Evolutionary conservation across 2,888 invertebrate genomes (phyloP).

Genomic region (Chrysolina oricalcia): DNA sequence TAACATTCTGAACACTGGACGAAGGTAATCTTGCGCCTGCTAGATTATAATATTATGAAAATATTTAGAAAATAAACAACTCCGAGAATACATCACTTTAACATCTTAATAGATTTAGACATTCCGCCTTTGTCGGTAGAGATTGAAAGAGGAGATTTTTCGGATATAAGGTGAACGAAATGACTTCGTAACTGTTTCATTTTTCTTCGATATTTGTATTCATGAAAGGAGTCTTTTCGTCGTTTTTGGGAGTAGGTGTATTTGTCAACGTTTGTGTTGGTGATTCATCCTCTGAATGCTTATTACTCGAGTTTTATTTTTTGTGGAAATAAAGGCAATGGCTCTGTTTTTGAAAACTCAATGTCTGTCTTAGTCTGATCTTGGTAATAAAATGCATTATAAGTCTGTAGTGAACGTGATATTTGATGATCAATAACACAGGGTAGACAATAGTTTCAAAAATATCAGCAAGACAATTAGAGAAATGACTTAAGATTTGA

Average conservation of each 20-base stretch:
- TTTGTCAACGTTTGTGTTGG: conserved; percentile 5
- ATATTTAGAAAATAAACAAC: conserved; percentile 52
- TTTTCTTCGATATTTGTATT: conserved; percentile 25
- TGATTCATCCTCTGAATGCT: background rate
- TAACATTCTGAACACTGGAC: conserved; percentile 44
- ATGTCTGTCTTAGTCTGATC: no score
- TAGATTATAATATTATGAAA: conserved; percentile 52
- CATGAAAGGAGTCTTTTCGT: conserved; percentile 13
- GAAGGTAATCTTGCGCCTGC: conserved; percentile 52
- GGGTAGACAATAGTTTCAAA: no score
- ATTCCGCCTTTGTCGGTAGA: conserved; percentile 40
- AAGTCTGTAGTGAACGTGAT: no score
- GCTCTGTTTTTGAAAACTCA: no score
- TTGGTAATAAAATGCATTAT: no score
- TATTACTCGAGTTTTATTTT: no score
- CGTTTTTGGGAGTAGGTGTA: conserved; percentile 14
- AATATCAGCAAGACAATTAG: no score
- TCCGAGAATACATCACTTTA: conserved; percentile 28
- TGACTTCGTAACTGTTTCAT: conserved; percentile 10
- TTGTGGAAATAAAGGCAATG: no score
- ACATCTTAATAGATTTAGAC: conserved; percentile 41
- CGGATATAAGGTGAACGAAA: conserved; percentile 21
- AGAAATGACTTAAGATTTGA: no score
- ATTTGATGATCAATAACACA: no score
- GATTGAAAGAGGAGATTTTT: conserved; percentile 31